phyloP scores from a whole-genome alignment of 2,888 invertebrate genomes.

The Aproaerema taeniolella region DNA sequence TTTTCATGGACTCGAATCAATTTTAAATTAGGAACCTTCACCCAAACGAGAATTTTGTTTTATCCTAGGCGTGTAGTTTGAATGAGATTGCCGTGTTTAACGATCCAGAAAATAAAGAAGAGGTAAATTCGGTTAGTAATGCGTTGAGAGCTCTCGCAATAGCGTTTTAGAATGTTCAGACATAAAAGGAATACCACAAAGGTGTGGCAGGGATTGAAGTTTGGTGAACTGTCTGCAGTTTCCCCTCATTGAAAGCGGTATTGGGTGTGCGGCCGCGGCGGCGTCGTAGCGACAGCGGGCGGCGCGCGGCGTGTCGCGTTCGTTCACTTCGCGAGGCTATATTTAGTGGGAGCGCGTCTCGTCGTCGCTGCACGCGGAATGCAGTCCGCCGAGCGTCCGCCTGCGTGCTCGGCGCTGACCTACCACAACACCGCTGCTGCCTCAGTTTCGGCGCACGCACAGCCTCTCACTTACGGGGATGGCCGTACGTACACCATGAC shows the following conservation, averaged over 20 bases:
- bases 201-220: slow-evolving; percentile 8
- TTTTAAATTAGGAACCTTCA: background rate
- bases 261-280: slow-evolving; percentile 16
- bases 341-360: slow-evolving; percentile 59
- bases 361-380: slow-evolving; percentile 49
- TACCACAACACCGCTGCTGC: slow-evolving; percentile 61
- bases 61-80: background rate
- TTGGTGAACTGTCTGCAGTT: slow-evolving; percentile 13
- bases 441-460: slow-evolving; percentile 60
- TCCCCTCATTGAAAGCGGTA: slow-evolving; percentile 10
- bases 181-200: slow-evolving; percentile 11
- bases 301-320: slow-evolving; percentile 41
- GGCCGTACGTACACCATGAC: slow-evolving; percentile 17
- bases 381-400: slow-evolving; percentile 44
- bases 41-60: background rate
- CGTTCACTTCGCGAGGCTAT: slow-evolving; percentile 69
- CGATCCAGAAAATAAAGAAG: background rate
- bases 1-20: background rate
- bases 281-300: slow-evolving; percentile 24
- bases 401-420: slow-evolving; percentile 52
- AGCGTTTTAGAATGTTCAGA: slow-evolving; percentile 6
- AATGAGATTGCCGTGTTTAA: background rate
- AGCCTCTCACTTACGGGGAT: slow-evolving; percentile 32
- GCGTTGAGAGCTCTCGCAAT: slow-evolving; percentile 2
- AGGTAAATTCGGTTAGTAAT: background rate